These are phyloP conservation scores for Lordiphosa collinella DNA, from an alignment of 1,140 invertebrate genomes.

Conservation along the genomic window DNA sequence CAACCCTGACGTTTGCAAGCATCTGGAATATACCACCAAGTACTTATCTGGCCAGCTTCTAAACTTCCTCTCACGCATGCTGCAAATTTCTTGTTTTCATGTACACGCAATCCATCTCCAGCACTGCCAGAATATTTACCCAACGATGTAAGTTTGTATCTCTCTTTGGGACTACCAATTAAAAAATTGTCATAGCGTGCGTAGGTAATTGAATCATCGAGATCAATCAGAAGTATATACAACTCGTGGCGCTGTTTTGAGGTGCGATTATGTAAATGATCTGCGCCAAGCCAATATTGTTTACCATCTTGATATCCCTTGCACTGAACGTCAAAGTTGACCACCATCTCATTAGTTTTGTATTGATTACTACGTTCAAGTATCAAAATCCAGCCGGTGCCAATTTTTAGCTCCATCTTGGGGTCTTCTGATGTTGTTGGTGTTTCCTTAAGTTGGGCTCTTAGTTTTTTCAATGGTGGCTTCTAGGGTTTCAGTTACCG, in stretches of 20 bases:
- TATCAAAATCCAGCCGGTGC: no score
- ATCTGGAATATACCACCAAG: no score
- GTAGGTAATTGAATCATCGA: not conserved
- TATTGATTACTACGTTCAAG: no score
- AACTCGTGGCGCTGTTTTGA: not conserved
- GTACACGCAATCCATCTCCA: not conserved
- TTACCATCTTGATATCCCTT: not conserved
- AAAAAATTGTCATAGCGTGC: not conserved
- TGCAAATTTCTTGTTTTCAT: not conserved
- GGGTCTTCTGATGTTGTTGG: no score
- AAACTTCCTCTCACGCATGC: not conserved
- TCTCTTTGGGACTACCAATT: not conserved
- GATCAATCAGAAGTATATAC: not conserved
- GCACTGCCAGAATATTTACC: not conserved
- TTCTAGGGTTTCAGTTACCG: not conserved
- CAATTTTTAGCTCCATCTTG: no score
- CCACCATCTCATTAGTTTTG: no score
- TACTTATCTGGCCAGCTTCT: no score
- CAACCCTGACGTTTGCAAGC: no score
- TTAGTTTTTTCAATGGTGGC: not conserved
- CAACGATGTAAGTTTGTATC: not conserved
- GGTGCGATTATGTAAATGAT: not conserved
- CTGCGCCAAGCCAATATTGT: not conserved
- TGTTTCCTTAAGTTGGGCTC: not conserved
- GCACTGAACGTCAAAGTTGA: no score